These are phyloP conservation scores for Pheosia tremula DNA, from an alignment of 2,888 invertebrate species.

Conservation along the genomic window DNA sequence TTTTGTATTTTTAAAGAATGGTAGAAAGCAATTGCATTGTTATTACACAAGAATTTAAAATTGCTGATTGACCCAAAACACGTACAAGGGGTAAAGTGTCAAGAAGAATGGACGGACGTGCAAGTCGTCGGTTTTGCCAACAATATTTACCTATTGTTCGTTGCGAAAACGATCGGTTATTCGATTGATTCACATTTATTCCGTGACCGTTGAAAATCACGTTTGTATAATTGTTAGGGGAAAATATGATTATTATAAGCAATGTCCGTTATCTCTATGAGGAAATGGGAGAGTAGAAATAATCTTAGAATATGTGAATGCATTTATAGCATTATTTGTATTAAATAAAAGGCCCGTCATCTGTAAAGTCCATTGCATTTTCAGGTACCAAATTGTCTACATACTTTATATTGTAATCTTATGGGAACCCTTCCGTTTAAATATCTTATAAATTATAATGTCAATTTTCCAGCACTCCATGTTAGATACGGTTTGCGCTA, in stretches of 20 bases:
- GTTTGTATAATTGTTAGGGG: neutral
- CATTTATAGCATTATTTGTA: too few species aligned
- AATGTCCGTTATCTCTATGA: too few species aligned
- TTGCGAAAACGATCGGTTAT: slow-evolving; percentile 17
- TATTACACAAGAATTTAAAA: neutral
- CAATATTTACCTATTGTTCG: slow-evolving; percentile 33
- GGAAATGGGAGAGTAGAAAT: too few species aligned
- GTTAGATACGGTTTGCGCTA: neutral
- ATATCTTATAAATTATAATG: too few species aligned
- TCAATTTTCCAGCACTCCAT: too few species aligned
- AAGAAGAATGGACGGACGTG: slow-evolving; percentile 46
- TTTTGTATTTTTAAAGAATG: too few species aligned
- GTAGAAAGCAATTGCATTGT: neutral
- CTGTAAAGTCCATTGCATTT: too few species aligned
- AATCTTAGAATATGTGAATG: too few species aligned
- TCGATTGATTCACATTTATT: slow-evolving; percentile 3
- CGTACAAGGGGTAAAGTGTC: slow-evolving; percentile 25
- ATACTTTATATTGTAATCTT: too few species aligned
- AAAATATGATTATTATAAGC: neutral
- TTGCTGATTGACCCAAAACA: neutral
- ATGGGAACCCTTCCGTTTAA: too few species aligned
- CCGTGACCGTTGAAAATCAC: neutral
- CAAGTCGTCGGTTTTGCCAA: slow-evolving; percentile 27
- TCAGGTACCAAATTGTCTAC: too few species aligned
- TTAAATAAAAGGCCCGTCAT: too few species aligned